These are phyloP conservation scores for Cylloceria caligata DNA, from an alignment of 2,888 invertebrate species.

Conservation along the genomic window DNA sequence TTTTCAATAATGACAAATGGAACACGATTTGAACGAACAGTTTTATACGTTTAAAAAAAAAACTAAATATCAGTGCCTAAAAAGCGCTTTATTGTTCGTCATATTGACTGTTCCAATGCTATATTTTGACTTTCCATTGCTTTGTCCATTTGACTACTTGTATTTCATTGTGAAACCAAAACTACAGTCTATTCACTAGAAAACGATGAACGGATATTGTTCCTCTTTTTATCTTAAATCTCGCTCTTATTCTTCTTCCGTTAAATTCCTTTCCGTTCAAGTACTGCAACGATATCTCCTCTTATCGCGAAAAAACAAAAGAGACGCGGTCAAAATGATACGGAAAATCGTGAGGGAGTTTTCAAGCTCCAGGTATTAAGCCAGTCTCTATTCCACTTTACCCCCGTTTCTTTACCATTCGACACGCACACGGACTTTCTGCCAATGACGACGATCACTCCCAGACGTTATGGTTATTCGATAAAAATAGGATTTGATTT, in stretches of 20 bases:
- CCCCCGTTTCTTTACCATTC: constrained; percentile 3
- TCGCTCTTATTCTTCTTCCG: background rate
- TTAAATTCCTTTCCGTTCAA: constrained; percentile 7
- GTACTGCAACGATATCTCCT: constrained; percentile 4
- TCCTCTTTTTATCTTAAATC: background rate
- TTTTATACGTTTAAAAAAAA: too few species aligned
- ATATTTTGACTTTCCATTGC: background rate
- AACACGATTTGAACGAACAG: too few species aligned
- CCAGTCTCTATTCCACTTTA: constrained; percentile 6
- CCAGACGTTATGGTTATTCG: constrained; percentile 58
- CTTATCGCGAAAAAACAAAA: constrained; percentile 46
- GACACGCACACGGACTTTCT: constrained; percentile 8
- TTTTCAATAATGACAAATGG: too few species aligned
- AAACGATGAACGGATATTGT: constrained; percentile 9
- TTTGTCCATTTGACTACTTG: background rate
- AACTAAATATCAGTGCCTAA: too few species aligned
- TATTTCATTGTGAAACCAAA: background rate
- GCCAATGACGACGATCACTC: constrained; percentile 52
- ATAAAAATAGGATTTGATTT: constrained; percentile 59
- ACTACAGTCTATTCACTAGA: background rate
- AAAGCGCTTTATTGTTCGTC: background rate
- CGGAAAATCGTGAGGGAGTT: constrained; percentile 45
- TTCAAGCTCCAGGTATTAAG: constrained; percentile 39
- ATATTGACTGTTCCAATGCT: background rate
- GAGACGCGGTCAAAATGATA: constrained; percentile 47